Percentiles rank a stretch among this genome's conserved stretches.
Evolutionary conservation across 2,797 vertebrate species (phyloP).

Genomic region (Betta splendens): DNA sequence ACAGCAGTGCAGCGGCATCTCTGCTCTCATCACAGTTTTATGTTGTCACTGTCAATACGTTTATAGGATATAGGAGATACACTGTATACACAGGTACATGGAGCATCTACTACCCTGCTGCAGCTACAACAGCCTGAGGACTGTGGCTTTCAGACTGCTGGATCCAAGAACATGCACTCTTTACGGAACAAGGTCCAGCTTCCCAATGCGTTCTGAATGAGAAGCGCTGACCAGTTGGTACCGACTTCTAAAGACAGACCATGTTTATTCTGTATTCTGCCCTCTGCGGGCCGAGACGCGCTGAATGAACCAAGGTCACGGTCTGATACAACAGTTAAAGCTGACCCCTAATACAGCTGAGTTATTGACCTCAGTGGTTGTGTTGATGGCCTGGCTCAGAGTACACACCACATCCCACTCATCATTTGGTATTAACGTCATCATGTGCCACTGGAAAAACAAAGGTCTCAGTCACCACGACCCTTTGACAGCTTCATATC

Average conservation of each 20-base stretch:
- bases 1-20: conserved; percentile 50
- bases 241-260: conserved; percentile 23
- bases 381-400: conserved; percentile 58
- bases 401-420: conserved; percentile 53
- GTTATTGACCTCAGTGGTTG: conserved; percentile 68
- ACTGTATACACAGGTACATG: conserved; percentile 37
- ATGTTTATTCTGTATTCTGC: conserved; percentile 71
- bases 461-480: conserved; percentile 58
- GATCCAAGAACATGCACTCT: conserved; percentile 37
- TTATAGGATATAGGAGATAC: conserved; percentile 37
- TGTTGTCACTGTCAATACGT: conserved; percentile 35
- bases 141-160: conserved; percentile 28
- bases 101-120: conserved; percentile 45
- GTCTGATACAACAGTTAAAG: conserved; percentile 75
- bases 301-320: conserved; percentile 64
- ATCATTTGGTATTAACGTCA: conserved; percentile 78
- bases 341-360: conserved; percentile 78
- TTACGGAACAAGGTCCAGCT: conserved; percentile 28
- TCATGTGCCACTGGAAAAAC: conserved; percentile 68
- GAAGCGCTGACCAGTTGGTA: conserved; percentile 35
- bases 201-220: conserved; percentile 12
- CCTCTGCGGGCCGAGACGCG: conserved; percentile 50
- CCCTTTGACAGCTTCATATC: conserved; percentile 55
- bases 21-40: conserved; percentile 31
- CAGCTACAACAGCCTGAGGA: conserved; percentile 27